Percentiles rank a stretch among this genome's conserved stretches.
phyloP scores from a whole-genome alignment of 1,140 invertebrate species.

The Macrotrachela quadricornifera region DNA sequence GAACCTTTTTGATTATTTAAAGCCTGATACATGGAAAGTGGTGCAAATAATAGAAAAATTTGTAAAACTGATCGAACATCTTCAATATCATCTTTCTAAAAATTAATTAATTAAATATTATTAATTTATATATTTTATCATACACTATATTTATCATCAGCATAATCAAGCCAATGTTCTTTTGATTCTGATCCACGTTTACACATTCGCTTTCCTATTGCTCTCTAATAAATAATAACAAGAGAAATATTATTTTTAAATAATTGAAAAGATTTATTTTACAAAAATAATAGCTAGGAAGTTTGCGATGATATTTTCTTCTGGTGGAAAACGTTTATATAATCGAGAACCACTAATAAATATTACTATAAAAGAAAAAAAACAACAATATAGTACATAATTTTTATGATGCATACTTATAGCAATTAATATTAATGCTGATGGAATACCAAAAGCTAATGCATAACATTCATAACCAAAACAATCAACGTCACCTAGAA shows the following conservation, averaged over 20 bases:
- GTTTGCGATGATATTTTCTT: no score
- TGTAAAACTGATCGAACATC: slow-evolving; percentile 52
- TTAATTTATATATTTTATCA: no score
- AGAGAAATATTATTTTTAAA: no score
- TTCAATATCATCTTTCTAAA: slow-evolving; percentile 28
- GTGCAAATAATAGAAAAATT: slow-evolving; percentile 52
- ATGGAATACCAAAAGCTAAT: slow-evolving; percentile 70
- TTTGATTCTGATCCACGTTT: slow-evolving; percentile 17
- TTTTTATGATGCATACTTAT: no score
- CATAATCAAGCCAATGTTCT: slow-evolving; percentile 56
- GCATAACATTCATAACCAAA: slow-evolving; percentile 64
- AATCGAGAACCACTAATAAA: no score
- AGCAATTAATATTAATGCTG: slow-evolving; percentile 44
- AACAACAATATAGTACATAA: no score
- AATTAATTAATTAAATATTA: slow-evolving; percentile 44
- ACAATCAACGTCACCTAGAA: slow-evolving; percentile 44
- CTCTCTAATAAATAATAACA: no score
- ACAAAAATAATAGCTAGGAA: no score
- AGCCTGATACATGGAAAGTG: slow-evolving; percentile 69
- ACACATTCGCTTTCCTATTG: slow-evolving; percentile 16
- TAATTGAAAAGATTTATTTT: no score
- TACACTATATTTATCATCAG: no score
- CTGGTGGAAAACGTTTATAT: no score
- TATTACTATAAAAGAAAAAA: no score
- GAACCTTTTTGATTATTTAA: slow-evolving; percentile 51